Percentiles rank a stretch among this genome's conserved stretches.
Evolutionary conservation across 2,797 vertebrate species (phyloP).

Genomic region (Melanotaenia trifasciata): DNA sequence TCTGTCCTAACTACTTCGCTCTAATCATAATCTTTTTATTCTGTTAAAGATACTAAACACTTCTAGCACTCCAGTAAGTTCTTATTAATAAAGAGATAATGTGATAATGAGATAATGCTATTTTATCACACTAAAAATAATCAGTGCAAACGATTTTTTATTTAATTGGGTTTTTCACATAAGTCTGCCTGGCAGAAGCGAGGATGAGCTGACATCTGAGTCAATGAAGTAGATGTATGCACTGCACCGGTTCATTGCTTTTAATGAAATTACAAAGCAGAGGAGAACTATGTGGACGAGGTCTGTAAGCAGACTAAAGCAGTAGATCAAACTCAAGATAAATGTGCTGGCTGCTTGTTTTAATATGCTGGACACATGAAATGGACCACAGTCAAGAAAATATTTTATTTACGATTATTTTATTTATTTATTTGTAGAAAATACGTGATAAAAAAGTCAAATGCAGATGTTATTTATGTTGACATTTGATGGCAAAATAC

Average conservation of each 20-base stretch:
- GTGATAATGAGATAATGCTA: constrained; percentile 3
- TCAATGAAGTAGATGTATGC: constrained; percentile 21
- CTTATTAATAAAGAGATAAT: constrained; percentile 8
- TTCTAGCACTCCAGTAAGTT: not conserved
- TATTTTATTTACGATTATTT: no score
- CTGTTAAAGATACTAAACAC: not conserved
- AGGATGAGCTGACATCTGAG: constrained; percentile 22
- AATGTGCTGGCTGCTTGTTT: constrained; percentile 3
- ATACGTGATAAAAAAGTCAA: constrained; percentile 3
- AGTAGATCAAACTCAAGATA: constrained; percentile 5
- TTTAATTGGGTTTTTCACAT: not conserved
- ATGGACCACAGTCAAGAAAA: not conserved
- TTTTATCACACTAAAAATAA: constrained; percentile 2
- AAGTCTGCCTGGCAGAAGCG: not conserved
- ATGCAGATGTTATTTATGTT: not conserved
- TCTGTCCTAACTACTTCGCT: not conserved
- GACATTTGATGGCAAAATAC: not conserved
- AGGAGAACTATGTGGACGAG: constrained; percentile 1
- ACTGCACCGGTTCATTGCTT: constrained; percentile 35
- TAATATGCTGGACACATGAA: not conserved
- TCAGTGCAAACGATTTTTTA: not conserved
- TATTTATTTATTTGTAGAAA: not conserved
- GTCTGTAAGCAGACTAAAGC: constrained; percentile 24
- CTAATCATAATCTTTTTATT: not conserved
- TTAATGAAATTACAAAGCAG: constrained; percentile 55